These are phyloP conservation scores for Rhamphomyia laevipes DNA, from an alignment of 2,888 invertebrate species.

Conservation along the genomic window DNA sequence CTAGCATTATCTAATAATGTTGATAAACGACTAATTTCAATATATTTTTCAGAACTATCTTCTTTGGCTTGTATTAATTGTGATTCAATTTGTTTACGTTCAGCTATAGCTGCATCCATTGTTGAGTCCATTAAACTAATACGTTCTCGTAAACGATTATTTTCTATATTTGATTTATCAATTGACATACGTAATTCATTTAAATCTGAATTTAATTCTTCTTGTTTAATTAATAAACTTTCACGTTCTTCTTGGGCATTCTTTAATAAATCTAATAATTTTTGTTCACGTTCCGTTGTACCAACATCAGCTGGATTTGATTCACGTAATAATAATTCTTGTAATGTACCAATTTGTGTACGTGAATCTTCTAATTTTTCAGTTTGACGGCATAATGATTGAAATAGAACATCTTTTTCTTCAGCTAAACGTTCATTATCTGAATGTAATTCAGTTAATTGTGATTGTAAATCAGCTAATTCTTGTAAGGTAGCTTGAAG, in stretches of 20 bases:
- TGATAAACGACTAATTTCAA: conserved; percentile 66
- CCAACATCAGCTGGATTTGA: conserved; percentile 55
- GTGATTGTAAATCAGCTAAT: conserved; percentile 77
- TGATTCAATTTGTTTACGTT: conserved; percentile 60
- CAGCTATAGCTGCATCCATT: conserved; percentile 60
- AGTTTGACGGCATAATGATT: conserved; percentile 83
- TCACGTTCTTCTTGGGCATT: conserved; percentile 72
- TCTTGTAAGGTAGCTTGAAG: conserved; percentile 89
- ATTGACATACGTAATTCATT: conserved; percentile 49
- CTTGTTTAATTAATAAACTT: conserved; percentile 58
- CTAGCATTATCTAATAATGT: conserved; percentile 74
- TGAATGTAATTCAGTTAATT: conserved; percentile 72
- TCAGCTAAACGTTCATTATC: conserved; percentile 80
- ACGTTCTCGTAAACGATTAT: conserved; percentile 56
- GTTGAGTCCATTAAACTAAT: conserved; percentile 58
- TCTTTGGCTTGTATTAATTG: conserved; percentile 62
- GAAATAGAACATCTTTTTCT: conserved; percentile 79
- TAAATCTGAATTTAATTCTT: conserved; percentile 62
- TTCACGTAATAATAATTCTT: conserved; percentile 61
- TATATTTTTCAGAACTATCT: conserved; percentile 59
- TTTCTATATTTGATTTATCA: conserved; percentile 50
- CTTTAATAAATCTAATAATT: conserved; percentile 73
- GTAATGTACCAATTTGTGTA: conserved; percentile 68
- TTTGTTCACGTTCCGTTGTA: conserved; percentile 65
- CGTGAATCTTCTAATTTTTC: conserved; percentile 82